phyloP scores from a whole-genome alignment of 2,888 invertebrate species.

The Drosophila anomelani region DNA sequence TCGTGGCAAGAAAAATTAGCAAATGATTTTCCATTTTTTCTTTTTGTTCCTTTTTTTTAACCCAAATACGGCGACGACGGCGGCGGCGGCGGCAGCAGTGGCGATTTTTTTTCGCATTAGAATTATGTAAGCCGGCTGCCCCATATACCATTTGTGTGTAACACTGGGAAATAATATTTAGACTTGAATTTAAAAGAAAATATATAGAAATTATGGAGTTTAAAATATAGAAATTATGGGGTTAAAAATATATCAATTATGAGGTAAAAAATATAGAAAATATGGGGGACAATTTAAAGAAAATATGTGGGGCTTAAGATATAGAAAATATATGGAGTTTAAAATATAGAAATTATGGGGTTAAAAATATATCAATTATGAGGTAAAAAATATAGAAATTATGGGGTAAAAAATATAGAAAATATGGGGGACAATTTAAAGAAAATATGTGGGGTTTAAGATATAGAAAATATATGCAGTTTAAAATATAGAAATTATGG shows the following conservation, averaged over 20 bases:
- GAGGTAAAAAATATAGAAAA: not conserved
- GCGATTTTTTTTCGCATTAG: slow-evolving; percentile 55
- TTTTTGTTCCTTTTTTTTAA: slow-evolving; percentile 58
- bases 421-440: no score
- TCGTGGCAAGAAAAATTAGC: slow-evolving; percentile 76
- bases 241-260: not conserved
- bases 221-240: no score
- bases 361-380: not conserved
- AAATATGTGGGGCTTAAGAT: not conserved
- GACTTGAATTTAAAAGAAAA: no score
- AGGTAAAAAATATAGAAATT: not conserved
- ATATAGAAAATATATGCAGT: no score
- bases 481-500: no score
- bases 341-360: no score
- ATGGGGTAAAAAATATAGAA: no score
- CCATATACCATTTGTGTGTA: slow-evolving; percentile 19
- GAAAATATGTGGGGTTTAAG: no score
- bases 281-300: no score
- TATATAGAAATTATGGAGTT: no score
- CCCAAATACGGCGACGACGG: slow-evolving; percentile 66
- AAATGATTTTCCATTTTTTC: slow-evolving; percentile 71
- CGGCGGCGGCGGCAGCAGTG: slow-evolving; percentile 9
- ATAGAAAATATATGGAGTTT: no score
- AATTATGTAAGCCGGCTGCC: slow-evolving; percentile 68
- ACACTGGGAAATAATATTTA: slow-evolving; percentile 3